Evolutionary conservation across 2,113 vertebrate genomes (phyloP), one percentile per base, ranked within the genome.

Genomic region (Corvus moneduloides): DNA sequence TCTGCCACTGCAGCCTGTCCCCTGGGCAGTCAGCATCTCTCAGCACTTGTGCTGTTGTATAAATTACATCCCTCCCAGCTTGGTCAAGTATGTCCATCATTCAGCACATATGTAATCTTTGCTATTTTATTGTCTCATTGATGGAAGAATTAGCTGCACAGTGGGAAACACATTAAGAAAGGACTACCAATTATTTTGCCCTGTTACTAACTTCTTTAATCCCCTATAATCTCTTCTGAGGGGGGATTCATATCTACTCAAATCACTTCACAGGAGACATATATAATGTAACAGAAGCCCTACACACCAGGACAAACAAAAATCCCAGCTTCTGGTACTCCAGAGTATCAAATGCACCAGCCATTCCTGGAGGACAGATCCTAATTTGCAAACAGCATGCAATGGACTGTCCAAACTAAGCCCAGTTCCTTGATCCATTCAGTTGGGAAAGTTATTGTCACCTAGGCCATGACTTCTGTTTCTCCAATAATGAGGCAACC

Each of bases 101-200:
- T 97, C 96, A 88, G 91, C 94, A 96, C 91, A 49, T 95, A 95
- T 95, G 96, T 93, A 96, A 95, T 96, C 91, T 93, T 93, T 7
- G 6, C 92, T 90, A 82, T 69, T 96, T 97, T 97, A 97, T 90
- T 97, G 93, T 95, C 89, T 97, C 78, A 89, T 77, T 93, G 96
- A 97, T 93, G 85, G 95, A 97, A 95, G 93, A 96, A 95, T 94
- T 93, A 94, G 87, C 73, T 84, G 88, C 90, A 83, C 91, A 96
- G 96, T 83, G 85, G 91, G 96, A 95, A 96, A 92, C 66, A 81
- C 89, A 92, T 96, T 96, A 94, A 93, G 91, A 85, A 94, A 91
- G 56, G 69, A 66, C 82, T 93, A 90, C 67, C 92, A 73, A 86
- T 89, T 91, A 96, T 85, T 92, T 96, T 66, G 63, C 61, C 55